Base-by-base conservation (phyloP, 1,140 invertebrate species). In the Procambarus virginalis region DNA sequence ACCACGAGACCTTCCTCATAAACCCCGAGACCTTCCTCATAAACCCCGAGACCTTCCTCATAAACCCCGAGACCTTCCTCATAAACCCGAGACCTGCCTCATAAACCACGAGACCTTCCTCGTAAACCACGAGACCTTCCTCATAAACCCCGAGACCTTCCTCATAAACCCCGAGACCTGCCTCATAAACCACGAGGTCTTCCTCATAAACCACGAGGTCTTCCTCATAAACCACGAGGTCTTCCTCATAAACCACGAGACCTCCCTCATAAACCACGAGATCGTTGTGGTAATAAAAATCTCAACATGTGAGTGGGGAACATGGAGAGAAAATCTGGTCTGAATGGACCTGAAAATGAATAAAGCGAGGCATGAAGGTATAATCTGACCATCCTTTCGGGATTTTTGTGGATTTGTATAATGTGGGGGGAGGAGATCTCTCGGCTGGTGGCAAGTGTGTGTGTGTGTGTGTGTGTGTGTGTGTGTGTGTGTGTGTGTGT, bases 381-480 rank as follows among this genome's bases (percentile, higher is more conserved):
- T 64, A 64, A 73, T 73, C n/a, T 73, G n/a, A 34, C 68, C 68
- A 34, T 73, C 68, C 68, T 34, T 73, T 22, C 22, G 68, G 5
- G 68, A 14, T 73, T 73, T 34, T 34, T 20, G 14, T 73, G 68
- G 68, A 73, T 73, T 34, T 22, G 68, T 22, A 73, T 73, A 73
- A 34, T 73, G 68, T 48, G 51, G 51, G 4, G 51, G 12, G 51
- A 34, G 14, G 14, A 68, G 64, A 68, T 17, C 51, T 55, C 51
- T 55, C 12, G 51, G 12, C 8, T 9, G 51, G 51, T 55, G 51
- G 34, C 48, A 46, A 68, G 20, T 49, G 20, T 76, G 60, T 64
- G 60, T 64, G 60, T 64, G 60, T 64, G 60, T 64, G 60, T 64
- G 60, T 64, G 60, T 64, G 60, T 64, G 60, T 64, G 60, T 64